Evolutionary conservation across 2,113 vertebrate species (phyloP).

Genomic region (Oryzias javanicus): DNA sequence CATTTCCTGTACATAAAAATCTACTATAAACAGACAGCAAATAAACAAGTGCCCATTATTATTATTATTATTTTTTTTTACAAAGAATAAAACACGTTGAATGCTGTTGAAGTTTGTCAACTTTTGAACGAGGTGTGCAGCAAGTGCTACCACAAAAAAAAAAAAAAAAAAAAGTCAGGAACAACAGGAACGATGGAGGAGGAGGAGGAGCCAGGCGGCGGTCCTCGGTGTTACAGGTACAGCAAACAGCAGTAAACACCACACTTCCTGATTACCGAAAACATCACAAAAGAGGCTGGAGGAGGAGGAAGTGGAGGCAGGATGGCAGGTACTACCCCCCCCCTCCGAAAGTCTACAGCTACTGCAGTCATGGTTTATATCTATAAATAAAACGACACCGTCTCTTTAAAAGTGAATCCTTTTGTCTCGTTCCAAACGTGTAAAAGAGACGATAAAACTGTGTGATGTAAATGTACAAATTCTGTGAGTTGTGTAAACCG

Average conservation of each 20-base stretch:
- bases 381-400: no score
- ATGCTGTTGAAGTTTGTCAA: constrained; percentile 55
- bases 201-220: constrained; percentile 53
- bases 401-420: no score
- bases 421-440: no score
- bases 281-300: no score
- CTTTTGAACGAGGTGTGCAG: constrained; percentile 54
- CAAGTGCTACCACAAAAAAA: constrained; percentile 8
- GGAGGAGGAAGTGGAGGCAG: no score
- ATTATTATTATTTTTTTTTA: constrained; percentile 50
- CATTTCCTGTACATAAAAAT: constrained; percentile 82
- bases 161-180: constrained; percentile 44
- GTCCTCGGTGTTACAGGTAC: constrained; percentile 43
- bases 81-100: constrained; percentile 77
- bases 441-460: no score
- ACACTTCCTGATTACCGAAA: constrained; percentile 28
- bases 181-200: constrained; percentile 34
- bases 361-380: no score
- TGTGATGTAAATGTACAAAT: no score
- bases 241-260: constrained; percentile 58
- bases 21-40: constrained; percentile 85
- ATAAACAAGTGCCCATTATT: constrained; percentile 77
- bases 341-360: no score
- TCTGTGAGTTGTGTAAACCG: not conserved
- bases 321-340: no score